Conservation (phyloP, 2,888 invertebrate genomes). For the Adelphocoris suturalis region DNA sequence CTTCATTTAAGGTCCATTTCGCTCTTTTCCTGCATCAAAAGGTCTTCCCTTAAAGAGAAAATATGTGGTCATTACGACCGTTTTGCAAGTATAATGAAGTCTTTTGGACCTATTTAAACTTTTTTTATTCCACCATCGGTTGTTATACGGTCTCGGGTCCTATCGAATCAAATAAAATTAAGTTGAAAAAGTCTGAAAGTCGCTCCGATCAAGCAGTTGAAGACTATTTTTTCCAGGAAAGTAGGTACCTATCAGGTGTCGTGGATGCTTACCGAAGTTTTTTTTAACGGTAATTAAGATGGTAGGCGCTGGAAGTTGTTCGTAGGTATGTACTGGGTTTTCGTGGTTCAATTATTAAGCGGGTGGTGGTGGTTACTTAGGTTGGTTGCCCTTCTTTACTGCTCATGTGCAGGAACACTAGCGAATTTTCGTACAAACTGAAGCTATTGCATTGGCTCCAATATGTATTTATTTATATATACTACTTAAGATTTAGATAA, state of each 20-base stretch:
- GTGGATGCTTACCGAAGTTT: neutral
- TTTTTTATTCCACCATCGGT: slow-evolving; percentile 2
- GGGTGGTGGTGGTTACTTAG: neutral
- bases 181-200: slow-evolving; percentile 8
- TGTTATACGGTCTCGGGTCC: neutral
- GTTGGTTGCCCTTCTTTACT: too few species aligned
- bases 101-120: slow-evolving; percentile 12
- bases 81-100: slow-evolving; percentile 57
- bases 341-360: neutral
- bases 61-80: slow-evolving; percentile 37
- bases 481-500: too few species aligned
- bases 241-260: neutral
- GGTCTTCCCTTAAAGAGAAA: slow-evolving; percentile 44
- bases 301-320: neutral
- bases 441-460: too few species aligned
- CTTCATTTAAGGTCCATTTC: slow-evolving; percentile 59
- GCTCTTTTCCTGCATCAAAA: slow-evolving; percentile 53
- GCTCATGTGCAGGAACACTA: too few species aligned
- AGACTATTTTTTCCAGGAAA: slow-evolving; percentile 1
- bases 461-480: too few species aligned
- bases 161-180: slow-evolving; percentile 7
- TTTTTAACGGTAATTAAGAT: neutral
- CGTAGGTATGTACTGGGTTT: neutral
- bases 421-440: too few species aligned
- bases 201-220: neutral